Evolutionary conservation across 1,140 invertebrate species (phyloP), one percentile per base, ranked within the genome.

Genomic region (Drosophila dunni): DNA sequence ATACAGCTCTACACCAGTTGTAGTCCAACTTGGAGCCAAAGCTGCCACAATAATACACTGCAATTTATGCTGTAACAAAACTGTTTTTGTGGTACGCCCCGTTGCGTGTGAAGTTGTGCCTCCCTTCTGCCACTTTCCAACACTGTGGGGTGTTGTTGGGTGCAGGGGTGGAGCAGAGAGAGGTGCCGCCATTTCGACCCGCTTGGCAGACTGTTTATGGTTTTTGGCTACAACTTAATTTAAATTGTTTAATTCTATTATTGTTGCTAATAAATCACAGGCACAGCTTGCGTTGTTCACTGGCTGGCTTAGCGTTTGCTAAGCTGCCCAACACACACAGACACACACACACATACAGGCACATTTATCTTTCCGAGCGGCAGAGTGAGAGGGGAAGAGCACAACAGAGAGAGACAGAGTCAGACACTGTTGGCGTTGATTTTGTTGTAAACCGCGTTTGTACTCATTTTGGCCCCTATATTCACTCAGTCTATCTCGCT

Each of bases 221-320:
- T 88, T 88, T 86, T 88, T 77, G 83, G 84, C 90, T 90, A 90
- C 90, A 91, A 91, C 90, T 91, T 91, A 90, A 91, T 91, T 91
- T 91, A 91, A 91, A 91, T 91, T 91, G 90, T 90, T 91, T 91
- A 91, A 91, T 91, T 91, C 90, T 91, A 91, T 91, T 91, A 91
- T 90, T 91, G 90, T 90, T 91, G 90, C 90, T 91, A 91, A 91
- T 91, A 91, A 91, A 91, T 91, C 90, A 91, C 79, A 83, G 84
- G 77, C 83, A 88, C 83, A 88, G 83, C 83, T 89, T 88, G 83
- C 73, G 79, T 63, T 83, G 76, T 57, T 77, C 73, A 80, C 79
- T 82, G 54, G 58, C 83, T 88, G 79, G 83, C 83, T 86, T 86
- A 86, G 83, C 79, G 81, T 86, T 81, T 79, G 76, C 83, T 83